Evolutionary conservation across 92 coral and sea anemone species (phyloP), one percentile per base, ranked within the genome.

Genomic region (Zoanthus gigantus): DNA sequence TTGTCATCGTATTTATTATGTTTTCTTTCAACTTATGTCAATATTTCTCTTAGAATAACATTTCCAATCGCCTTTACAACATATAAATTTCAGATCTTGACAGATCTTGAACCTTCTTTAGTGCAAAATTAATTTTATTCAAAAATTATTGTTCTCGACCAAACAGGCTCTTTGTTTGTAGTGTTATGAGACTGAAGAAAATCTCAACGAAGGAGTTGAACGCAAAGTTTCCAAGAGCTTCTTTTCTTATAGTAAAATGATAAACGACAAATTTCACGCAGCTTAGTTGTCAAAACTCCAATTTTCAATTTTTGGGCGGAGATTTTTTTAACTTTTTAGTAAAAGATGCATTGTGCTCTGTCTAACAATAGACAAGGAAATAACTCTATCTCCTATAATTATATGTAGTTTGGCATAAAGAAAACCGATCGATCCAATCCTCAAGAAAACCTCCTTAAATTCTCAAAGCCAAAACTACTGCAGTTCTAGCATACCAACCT

Each of bases 111-210:
- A 29, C 14, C 28, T 54, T 81, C 61, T 79, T 57, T 46, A 46
- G 85, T 67, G 66, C 46, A 46, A 66, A 65, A 65, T 81, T 46
- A 81, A 45, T 81, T 67, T 81, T 81, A 81, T 65, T 81, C 71
- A 67, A 15, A 52, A 81, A 68, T 46, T 46, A 58, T 53, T 63
- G 74, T 61, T 15, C 73, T 42, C 16, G 15, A 45, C 61, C 31
- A 54, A 28, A 29, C 11, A 60, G 45, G 23, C 31, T 45, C 74
- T 12, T 63, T 65, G 56, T 67, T 45, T 67, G 57, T 0, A n/a
- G 13, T 44, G 10, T 44, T 5, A 30, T 78, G 9, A 46, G 15
- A 28, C n/a, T 11, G 18, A 3, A 30, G 17, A 46, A 81, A 66
- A 66, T 52, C 29, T 53, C 48, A 53, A 37, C 67, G 29, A 77